These are phyloP conservation scores for Sternotherus odoratus DNA, from an alignment of 2,797 vertebrate species.

Conservation along the genomic window DNA sequence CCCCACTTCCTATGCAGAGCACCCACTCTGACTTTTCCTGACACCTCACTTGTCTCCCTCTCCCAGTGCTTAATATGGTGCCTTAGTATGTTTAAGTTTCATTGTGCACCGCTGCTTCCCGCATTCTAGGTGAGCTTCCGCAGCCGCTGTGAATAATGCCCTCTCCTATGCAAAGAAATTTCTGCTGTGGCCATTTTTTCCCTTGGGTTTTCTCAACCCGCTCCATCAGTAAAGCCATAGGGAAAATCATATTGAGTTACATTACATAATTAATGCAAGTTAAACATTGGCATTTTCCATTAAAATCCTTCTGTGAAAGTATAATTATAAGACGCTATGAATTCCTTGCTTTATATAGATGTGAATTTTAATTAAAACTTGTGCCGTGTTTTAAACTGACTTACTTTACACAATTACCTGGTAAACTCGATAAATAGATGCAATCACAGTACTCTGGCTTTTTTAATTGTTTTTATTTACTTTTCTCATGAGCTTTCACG, in stretches of 20 bases:
- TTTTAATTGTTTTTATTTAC: slow-evolving; percentile 23
- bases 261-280: slow-evolving; percentile 51
- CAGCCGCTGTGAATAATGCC: not conserved
- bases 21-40: not conserved
- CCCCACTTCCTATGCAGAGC: not conserved
- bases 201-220: not conserved
- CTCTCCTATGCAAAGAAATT: slow-evolving; percentile 16
- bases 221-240: slow-evolving; percentile 22
- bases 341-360: slow-evolving; percentile 22
- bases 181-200: slow-evolving; percentile 30
- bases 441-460: not conserved
- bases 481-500: not conserved
- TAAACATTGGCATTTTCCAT: slow-evolving; percentile 5
- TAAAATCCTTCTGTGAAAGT: slow-evolving; percentile 38
- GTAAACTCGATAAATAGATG: not conserved
- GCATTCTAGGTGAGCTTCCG: not conserved
- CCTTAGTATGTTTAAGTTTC: not conserved
- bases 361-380: slow-evolving; percentile 60
- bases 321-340: slow-evolving; percentile 56
- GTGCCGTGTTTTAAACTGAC: not conserved
- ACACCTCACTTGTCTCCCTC: not conserved
- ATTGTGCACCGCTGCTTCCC: not conserved
- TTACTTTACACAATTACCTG: slow-evolving; percentile 28
- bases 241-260: not conserved
- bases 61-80: not conserved